phyloP scores from a whole-genome alignment of 2,113 vertebrate genomes.

The Stictonetta naevosa region DNA sequence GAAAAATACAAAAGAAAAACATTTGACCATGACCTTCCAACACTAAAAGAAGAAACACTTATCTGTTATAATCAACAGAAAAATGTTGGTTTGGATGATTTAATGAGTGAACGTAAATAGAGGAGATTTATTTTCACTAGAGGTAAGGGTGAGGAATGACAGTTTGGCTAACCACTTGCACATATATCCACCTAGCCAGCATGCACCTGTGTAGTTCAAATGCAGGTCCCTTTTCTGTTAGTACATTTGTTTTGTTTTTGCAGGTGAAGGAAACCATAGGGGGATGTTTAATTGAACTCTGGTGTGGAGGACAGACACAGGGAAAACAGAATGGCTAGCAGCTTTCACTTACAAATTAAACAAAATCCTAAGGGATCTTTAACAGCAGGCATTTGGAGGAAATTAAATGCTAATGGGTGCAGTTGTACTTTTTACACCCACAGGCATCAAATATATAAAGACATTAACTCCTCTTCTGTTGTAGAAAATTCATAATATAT shows the following conservation, averaged over 20 bases:
- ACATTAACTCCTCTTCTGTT: conserved; percentile 59
- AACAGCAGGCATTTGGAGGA: conserved; percentile 70
- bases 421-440: conserved; percentile 68
- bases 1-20: neutral
- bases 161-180: neutral
- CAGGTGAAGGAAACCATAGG: conserved; percentile 29
- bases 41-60: neutral
- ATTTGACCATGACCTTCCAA: neutral
- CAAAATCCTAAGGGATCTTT: conserved; percentile 66
- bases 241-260: conserved; percentile 32
- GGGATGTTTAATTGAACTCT: conserved; percentile 62
- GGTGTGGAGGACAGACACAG: conserved; percentile 44
- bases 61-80: neutral
- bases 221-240: conserved; percentile 11
- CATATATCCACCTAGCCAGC: neutral
- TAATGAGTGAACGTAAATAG: conserved; percentile 1
- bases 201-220: conserved; percentile 22
- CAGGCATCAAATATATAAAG: conserved; percentile 63
- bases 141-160: neutral
- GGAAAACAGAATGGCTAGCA: conserved; percentile 66
- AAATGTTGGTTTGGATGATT: neutral
- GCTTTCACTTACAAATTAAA: conserved; percentile 72
- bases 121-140: conserved; percentile 16
- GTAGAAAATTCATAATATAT: conserved; percentile 57
- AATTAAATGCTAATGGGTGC: conserved; percentile 76